Percentiles rank a stretch among this genome's conserved stretches.
Evolutionary conservation across 1,140 invertebrate species (phyloP).

Genomic region (Drosophila novamexicana): DNA sequence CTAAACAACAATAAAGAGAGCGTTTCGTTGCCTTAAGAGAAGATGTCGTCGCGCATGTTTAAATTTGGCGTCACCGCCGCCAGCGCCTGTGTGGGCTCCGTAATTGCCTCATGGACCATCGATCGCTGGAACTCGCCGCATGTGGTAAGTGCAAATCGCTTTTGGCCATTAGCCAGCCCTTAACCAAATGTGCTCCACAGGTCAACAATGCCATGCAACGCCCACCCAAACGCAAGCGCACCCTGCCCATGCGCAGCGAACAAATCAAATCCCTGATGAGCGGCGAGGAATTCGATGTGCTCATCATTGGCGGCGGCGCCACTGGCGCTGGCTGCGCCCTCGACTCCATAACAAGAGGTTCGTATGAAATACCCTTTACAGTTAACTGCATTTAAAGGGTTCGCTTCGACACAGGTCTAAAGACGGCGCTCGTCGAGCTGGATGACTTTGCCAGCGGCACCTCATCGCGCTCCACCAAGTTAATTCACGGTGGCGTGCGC

Average conservation of each 20-base stretch:
- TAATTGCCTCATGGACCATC: slow-evolving; percentile 72
- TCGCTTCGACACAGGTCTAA: slow-evolving; percentile 86
- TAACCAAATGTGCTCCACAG: slow-evolving; percentile 13
- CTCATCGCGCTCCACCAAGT: slow-evolving; percentile 97
- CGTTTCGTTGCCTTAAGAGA: slow-evolving; percentile 38
- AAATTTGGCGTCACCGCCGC: slow-evolving; percentile 79
- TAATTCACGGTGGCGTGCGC: slow-evolving; percentile 99
- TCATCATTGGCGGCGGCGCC: slow-evolving; percentile 98
- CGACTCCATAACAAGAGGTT: slow-evolving; percentile 93
- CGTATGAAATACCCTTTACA: slow-evolving; percentile 57
- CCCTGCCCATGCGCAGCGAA: slow-evolving; percentile 91
- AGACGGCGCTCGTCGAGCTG: slow-evolving; percentile 97
- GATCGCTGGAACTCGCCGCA: slow-evolving; percentile 74
- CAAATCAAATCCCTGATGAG: slow-evolving; percentile 92
- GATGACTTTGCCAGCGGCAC: slow-evolving; percentile 99
- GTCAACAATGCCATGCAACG: slow-evolving; percentile 85
- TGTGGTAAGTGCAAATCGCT: slow-evolving; percentile 49
- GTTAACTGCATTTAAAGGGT: background rate
- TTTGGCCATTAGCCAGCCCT: background rate
- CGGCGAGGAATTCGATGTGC: slow-evolving; percentile 93
- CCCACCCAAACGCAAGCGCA: slow-evolving; percentile 88
- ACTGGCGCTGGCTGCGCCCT: slow-evolving; percentile 97
- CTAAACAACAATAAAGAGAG: slow-evolving; percentile 17
- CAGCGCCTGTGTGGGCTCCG: slow-evolving; percentile 73
- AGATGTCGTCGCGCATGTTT: slow-evolving; percentile 80